A percentile compares a stretch with the other conserved stretches of the same genome.
These are phyloP conservation scores for Tetragnatha montana DNA, from an alignment of 2,888 invertebrate genomes.

Conservation along the genomic window DNA sequence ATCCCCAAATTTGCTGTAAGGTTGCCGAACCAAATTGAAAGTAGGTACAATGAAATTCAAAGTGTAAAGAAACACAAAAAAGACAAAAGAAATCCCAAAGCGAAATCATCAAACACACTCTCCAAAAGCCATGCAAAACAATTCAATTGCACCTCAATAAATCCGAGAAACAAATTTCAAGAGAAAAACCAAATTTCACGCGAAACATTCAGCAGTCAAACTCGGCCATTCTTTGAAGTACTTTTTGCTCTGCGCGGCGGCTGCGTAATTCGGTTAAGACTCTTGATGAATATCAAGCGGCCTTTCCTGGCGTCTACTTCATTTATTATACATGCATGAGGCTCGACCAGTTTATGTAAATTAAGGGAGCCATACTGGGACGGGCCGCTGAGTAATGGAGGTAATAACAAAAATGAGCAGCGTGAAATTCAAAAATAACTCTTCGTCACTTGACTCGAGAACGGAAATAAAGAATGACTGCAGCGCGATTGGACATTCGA, in stretches of 20 bases:
- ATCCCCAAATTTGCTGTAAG: background rate
- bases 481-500: conserved; percentile 23
- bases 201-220: background rate
- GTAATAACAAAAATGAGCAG: conserved; percentile 62
- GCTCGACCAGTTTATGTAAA: conserved; percentile 54
- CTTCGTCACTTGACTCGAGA: conserved; percentile 26
- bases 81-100: background rate
- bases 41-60: conserved; percentile 7
- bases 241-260: background rate
- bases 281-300: conserved; percentile 34
- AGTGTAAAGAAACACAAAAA: background rate
- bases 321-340: conserved; percentile 67
- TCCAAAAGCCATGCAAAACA: background rate
- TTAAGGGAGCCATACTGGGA: conserved; percentile 30
- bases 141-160: background rate
- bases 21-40: background rate
- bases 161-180: background rate
- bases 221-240: conserved; percentile 2
- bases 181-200: background rate
- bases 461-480: background rate
- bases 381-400: conserved; percentile 46
- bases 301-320: conserved; percentile 19
- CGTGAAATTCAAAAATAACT: conserved; percentile 59
- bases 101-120: background rate
- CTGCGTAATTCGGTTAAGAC: conserved; percentile 3